Evolutionary conservation across 2,797 vertebrate genomes (phyloP), one percentile per base, ranked within the genome.

Genomic region (Pseudochaenichthys georgianus): DNA sequence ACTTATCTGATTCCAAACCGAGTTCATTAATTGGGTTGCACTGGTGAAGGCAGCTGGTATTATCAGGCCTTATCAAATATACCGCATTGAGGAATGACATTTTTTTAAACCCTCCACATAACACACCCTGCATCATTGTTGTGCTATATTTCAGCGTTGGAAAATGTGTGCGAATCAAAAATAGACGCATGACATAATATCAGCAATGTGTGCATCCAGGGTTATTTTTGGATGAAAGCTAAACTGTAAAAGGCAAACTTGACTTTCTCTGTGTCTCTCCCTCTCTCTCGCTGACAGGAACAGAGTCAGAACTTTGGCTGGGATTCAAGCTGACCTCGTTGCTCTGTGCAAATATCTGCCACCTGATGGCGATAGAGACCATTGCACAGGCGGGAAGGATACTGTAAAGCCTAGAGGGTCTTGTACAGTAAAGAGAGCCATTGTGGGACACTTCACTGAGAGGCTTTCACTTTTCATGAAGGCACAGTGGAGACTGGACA

Each of bases 331-430:
- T 94, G 90, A 95, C 93, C 92, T 95, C 94, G 91, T 91, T 92
- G 90, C 83, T 92, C 86, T 84, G 70, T 83, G 81, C 83, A 90
- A 95, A 95, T 96, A 94, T 94, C 83, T 97, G 85, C 93, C 96
- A 88, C 94, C 90, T 96, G 97, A 95, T 95, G 95, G 95, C 83
- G 83, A 91, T 93, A 78, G 78, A 94, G 94, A 93, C 92, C 91
- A 86, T 2, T 59, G 31, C 78, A 92, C 85, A 73, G 62, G 4
- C 55, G 51, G 61, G 59, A 69, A 34, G 74, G 73, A 61, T 80
- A 88, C 88, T 76, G 86, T 78, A 88, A 57, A 83, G 67, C 68
- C 78, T 78, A 71, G 47, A 77, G 84, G 84, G 77, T 83, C 66
- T 53, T 64, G 73, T 81, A 85, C 90, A 88, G 84, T 87, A 82